These are phyloP conservation scores for Nebria ingens DNA, from an alignment of 1,140 invertebrate species.

Conservation along the genomic window DNA sequence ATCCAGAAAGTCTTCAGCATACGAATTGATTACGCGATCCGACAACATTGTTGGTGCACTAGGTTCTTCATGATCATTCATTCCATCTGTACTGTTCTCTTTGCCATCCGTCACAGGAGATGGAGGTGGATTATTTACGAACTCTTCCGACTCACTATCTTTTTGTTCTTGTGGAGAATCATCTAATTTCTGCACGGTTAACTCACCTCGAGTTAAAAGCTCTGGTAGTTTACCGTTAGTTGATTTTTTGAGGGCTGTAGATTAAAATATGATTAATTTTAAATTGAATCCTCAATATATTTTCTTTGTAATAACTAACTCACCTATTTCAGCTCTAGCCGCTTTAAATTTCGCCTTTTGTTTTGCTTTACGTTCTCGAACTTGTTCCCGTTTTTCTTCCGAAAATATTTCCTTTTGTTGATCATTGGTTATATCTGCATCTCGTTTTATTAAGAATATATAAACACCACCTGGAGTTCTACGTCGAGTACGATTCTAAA, in stretches of 20 bases:
- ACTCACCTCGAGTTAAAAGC: constrained; percentile 44
- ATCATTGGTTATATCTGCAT: constrained; percentile 54
- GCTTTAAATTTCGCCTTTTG: background rate
- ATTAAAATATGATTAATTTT: constrained; percentile 18
- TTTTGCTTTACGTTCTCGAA: constrained; percentile 44
- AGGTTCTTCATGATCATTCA: constrained; percentile 34
- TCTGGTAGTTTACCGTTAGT: constrained; percentile 45
- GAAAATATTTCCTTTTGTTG: constrained; percentile 62
- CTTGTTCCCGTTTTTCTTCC: constrained; percentile 54
- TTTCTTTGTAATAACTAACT: constrained; percentile 20
- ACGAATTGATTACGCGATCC: constrained; percentile 29
- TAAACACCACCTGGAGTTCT: constrained; percentile 77
- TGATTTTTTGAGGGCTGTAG: constrained; percentile 16
- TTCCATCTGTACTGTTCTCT: constrained; percentile 55
- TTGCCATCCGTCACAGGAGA: constrained; percentile 64
- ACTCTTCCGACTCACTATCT: constrained; percentile 37
- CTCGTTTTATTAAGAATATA: constrained; percentile 67
- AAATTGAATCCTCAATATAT: constrained; percentile 32
- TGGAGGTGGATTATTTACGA: constrained; percentile 62
- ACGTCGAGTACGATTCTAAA: constrained; percentile 64
- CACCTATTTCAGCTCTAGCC: background rate
- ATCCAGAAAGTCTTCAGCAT: constrained; percentile 60
- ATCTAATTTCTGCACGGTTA: constrained; percentile 38
- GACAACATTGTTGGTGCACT: constrained; percentile 26
- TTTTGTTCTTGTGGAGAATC: constrained; percentile 31